Evolutionary conservation across 1,140 invertebrate genomes (phyloP), one percentile per base, ranked within the genome.

Genomic region (Rhynchophorus ferrugineus): DNA sequence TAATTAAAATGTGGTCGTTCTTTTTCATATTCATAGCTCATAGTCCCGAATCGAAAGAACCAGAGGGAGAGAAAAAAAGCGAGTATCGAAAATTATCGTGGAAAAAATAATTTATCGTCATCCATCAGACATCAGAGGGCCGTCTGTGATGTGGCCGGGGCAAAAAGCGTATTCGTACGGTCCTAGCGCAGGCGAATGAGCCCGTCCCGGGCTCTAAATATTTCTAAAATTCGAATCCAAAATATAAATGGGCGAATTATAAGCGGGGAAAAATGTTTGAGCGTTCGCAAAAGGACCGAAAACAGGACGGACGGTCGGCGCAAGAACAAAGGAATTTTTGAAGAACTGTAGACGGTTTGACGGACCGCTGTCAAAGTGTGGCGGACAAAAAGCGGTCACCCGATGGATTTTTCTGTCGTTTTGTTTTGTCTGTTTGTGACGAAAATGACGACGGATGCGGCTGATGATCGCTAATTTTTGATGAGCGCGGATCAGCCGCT

Each of bases 171-270:
- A n/a, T n/a, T 11, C 24, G 24, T 29, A 11, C 24, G 24, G 5
- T 11, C 11, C 24, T 29, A 29, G 24, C n/a, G n/a, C n/a, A n/a
- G n/a, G n/a, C n/a, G n/a, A n/a, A n/a, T n/a, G n/a, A n/a, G n/a
- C n/a, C n/a, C n/a, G n/a, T n/a, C n/a, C 17, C 3, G 49, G 34
- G 13, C 48, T 41, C 54, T 61, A 61, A 62, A 51, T 56, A 62
- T 62, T 62, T 62, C 61, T 62, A 62, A 62, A 62, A 62, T 61
- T 51, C 61, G 55, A 54, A 54, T 45, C 41, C 56, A 18, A 62
- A 62, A 62, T 62, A 62, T 62, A 62, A 62, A 62, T 62, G 54
- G 61, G 39, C 57, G 58, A 60, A 62, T 62, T 62, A 62, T 62
- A 61, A 62, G 48, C 43, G 53, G 45, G 41, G 44, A 38, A 44